Base-by-base conservation (phyloP, 2,113 vertebrate genomes). In the Muntiacus reevesi region DNA sequence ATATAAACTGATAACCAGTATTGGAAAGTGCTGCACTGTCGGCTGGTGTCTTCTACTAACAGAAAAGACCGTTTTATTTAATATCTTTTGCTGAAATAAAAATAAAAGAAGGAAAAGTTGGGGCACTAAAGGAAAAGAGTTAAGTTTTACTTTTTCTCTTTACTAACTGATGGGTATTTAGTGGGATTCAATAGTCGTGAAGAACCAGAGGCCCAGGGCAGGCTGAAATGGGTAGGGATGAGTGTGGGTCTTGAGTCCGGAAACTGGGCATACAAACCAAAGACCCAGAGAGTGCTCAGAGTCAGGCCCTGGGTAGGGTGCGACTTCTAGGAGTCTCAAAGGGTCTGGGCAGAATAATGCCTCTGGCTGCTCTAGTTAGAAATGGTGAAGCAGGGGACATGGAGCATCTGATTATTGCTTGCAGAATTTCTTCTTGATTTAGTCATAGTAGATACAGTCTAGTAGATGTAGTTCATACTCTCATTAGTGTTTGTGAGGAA, bases 241-340 rank as follows among this genome's bases (percentile, higher is more conserved):
- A 88, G 36, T 12, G 11, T 81, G n/a, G 19, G 33, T 89, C 15
- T 50, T 57, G 45, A 87, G 3, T 9, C 43, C 57, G 33, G 27
- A 74, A 95, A 54, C 45, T 85, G 71, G 25, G 9, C 14, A 6
- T 11, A 4, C 1, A 52, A 64, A 52, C 6, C 3, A n/a, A 28
- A 93, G 7, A 28, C 50, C 6, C 21, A 50, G 27, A 45, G 36
- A 50, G 9, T 19, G 5, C 19, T 45, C 45, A 19, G 59, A 19
- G 17, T 2, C 2, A 13, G 36, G 13, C 13, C 7, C 83, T 52
- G 28, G 33, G 1, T 1, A 8, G 23, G 21, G 21, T 13, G 2
- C 3, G 14, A 6, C 28, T 28, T 33, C 11, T 2, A 8, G 30
- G 2, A 4, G 21, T 27, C 40, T 30, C 79, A 30, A 36, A 36